A percentile compares a stretch with the other conserved stretches of the same genome.
Conservation (phyloP, 2,888 invertebrate genomes). For the Eupithecia subumbrata region DNA sequence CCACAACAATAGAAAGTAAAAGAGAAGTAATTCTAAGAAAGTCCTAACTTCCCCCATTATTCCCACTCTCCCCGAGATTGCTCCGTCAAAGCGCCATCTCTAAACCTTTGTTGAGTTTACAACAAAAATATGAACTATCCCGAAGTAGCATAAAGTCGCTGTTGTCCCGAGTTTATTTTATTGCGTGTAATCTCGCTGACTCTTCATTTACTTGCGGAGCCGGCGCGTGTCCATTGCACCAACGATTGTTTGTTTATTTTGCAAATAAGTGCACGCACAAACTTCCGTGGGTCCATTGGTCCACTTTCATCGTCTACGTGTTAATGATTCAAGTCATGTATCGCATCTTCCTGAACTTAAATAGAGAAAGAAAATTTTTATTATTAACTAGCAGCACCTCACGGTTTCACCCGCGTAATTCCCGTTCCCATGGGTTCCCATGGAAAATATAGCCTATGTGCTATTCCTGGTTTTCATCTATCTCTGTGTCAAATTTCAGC, state of each 20-base stretch:
- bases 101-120: constrained; percentile 35
- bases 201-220: constrained; percentile 37
- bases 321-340: background rate
- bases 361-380: background rate
- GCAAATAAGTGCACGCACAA: background rate
- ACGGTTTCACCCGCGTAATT: no score
- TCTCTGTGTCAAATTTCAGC: no score
- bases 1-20: constrained; percentile 1
- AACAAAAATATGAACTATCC: constrained; percentile 39
- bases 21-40: constrained; percentile 26
- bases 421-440: no score
- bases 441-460: no score
- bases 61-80: constrained; percentile 31
- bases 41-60: constrained; percentile 26
- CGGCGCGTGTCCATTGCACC: constrained; percentile 19
- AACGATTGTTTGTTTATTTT: background rate
- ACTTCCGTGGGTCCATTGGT: background rate
- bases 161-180: constrained; percentile 40
- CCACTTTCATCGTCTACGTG: background rate
- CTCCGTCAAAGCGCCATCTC: constrained; percentile 32
- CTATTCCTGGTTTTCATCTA: no score
- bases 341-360: background rate
- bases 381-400: no score
- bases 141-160: constrained; percentile 28
- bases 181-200: constrained; percentile 43